phyloP scores from a whole-genome alignment of 2,113 vertebrate species.

The Sapajus apella region DNA sequence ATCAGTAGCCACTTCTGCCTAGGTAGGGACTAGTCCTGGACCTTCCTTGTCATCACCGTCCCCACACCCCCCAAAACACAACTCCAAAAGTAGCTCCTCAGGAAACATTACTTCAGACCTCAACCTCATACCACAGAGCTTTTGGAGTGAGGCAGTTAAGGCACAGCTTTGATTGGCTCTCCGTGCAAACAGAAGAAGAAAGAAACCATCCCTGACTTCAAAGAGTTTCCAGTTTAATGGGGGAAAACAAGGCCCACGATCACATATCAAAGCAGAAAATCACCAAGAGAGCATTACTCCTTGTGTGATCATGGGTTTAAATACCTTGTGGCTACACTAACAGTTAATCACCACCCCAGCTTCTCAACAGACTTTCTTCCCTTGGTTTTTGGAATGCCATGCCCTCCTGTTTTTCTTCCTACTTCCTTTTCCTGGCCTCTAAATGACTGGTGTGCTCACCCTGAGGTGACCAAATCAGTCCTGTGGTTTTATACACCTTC shows the following conservation, averaged over 20 bases:
- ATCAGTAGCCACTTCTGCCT: background rate
- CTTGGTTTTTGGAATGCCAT: background rate
- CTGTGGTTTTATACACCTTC: background rate
- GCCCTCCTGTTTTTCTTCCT: background rate
- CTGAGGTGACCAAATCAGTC: background rate
- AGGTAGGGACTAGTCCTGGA: background rate
- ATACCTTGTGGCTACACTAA: background rate
- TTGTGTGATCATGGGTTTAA: background rate
- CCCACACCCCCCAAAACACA: background rate
- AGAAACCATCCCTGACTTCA: background rate
- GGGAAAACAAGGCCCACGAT: background rate
- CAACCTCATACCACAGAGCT: background rate
- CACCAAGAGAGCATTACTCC: background rate
- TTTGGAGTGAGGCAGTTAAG: background rate
- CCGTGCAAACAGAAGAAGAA: background rate
- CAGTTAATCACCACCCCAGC: background rate
- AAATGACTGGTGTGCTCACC: background rate
- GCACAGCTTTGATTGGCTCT: background rate
- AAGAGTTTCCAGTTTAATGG: background rate
- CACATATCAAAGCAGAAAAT: background rate
- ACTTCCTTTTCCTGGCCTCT: background rate
- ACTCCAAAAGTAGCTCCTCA: background rate
- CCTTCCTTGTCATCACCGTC: background rate
- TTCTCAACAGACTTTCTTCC: background rate
- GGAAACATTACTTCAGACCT: background rate